Percentiles rank a stretch among this genome's conserved stretches.
Conservation (phyloP, 2,888 invertebrate species). For the Acleris emargana region DNA sequence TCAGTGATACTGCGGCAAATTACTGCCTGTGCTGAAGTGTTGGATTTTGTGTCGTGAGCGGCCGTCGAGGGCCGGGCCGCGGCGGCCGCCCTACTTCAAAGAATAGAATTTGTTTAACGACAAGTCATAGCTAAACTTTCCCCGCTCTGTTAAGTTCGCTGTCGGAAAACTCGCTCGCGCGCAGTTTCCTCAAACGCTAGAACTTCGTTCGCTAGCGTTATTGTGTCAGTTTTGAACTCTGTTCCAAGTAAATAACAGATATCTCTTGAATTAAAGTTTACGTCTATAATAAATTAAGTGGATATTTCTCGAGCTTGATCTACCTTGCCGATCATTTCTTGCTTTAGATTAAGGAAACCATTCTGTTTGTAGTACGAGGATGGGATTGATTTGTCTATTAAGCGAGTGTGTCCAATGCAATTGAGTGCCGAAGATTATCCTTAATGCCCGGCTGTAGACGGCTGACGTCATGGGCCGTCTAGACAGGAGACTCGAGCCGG, state of each 20-base stretch:
- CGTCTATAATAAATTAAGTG: background rate
- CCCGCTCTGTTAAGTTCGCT: constrained; percentile 40
- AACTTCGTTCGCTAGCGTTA: background rate
- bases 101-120: constrained; percentile 49
- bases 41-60: constrained; percentile 8
- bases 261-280: background rate
- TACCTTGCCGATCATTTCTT: background rate
- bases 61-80: constrained; percentile 26
- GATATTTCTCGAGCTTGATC: background rate
- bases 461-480: constrained; percentile 35
- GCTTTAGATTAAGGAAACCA: too few species aligned
- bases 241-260: constrained; percentile 3
- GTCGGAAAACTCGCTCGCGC: constrained; percentile 20
- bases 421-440: constrained; percentile 18
- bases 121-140: constrained; percentile 56
- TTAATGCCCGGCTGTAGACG: constrained; percentile 22
- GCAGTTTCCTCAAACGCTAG: constrained; percentile 6
- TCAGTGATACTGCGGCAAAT: constrained; percentile 14
- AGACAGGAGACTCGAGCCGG: constrained; percentile 20
- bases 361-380: too few species aligned
- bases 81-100: constrained; percentile 56
- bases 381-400: constrained; percentile 3
- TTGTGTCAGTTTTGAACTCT: constrained; percentile 9
- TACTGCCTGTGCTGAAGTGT: constrained; percentile 11
- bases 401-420: constrained; percentile 18